These are phyloP conservation scores for Trichonephila inaurata DNA, from an alignment of 1,140 invertebrate species.

Conservation along the genomic window DNA sequence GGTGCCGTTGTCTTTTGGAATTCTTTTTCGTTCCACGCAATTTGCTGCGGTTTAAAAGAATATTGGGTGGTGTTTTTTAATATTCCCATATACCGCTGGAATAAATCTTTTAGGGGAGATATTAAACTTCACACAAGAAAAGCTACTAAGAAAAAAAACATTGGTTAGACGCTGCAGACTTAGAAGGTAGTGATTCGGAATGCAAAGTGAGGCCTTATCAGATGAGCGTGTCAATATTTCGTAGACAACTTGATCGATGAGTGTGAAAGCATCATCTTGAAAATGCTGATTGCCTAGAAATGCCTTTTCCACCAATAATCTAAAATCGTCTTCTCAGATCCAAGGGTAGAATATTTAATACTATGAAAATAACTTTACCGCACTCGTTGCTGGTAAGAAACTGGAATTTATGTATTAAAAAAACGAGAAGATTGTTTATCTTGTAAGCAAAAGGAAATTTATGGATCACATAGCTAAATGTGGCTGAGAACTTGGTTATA, in stretches of 20 bases:
- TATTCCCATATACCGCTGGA: constrained; percentile 32
- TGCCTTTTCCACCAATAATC: constrained; percentile 4
- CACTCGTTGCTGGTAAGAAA: not conserved
- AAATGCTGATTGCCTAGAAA: constrained; percentile 55
- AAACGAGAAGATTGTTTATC: not conserved
- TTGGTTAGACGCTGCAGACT: not conserved
- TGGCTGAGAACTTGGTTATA: too few species aligned
- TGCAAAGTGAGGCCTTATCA: constrained; percentile 30
- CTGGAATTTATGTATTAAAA: not conserved
- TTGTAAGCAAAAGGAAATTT: not conserved
- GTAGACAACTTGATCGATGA: constrained; percentile 45
- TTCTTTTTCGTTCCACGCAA: constrained; percentile 48
- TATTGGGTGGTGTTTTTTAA: constrained; percentile 29
- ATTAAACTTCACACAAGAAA: constrained; percentile 54
- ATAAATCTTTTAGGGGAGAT: constrained; percentile 46
- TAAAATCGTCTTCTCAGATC: constrained; percentile 42
- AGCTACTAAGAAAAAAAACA: not conserved
- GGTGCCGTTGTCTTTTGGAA: constrained; percentile 50
- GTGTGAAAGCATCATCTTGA: constrained; percentile 37
- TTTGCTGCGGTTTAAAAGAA: constrained; percentile 46
- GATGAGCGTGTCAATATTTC: constrained; percentile 53
- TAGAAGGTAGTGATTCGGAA: not conserved
- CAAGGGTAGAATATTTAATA: constrained; percentile 49
- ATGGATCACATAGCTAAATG: not conserved
- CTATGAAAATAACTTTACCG: constrained; percentile 6